Conservation (phyloP, 2,113 vertebrate species). For the Psilopsiagon aurifrons region DNA sequence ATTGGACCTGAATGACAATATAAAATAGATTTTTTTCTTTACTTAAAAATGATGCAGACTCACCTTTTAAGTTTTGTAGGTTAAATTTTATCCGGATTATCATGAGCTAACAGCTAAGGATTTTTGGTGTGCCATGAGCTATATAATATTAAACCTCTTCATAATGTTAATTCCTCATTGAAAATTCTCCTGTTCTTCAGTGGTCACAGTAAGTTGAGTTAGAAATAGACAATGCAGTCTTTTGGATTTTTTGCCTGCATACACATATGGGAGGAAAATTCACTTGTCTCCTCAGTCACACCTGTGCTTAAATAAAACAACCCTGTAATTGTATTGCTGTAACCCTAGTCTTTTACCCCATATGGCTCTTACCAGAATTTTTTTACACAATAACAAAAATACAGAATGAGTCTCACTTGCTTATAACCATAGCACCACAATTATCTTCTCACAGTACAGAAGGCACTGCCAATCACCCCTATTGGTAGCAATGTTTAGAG, state of each 20-base stretch:
- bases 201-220: background rate
- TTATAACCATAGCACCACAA: slow-evolving; percentile 24
- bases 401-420: slow-evolving; percentile 17
- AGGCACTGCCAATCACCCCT: slow-evolving; percentile 33
- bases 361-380: background rate
- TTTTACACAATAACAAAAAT: background rate
- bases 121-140: background rate
- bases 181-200: slow-evolving; percentile 43
- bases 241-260: background rate
- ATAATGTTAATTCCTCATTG: slow-evolving; percentile 45
- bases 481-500: background rate
- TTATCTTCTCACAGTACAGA: slow-evolving; percentile 1
- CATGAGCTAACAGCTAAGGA: slow-evolving; percentile 44
- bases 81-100: slow-evolving; percentile 54
- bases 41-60: slow-evolving; percentile 18
- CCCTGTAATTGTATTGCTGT: background rate
- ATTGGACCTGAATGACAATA: background rate
- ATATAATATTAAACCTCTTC: slow-evolving; percentile 23
- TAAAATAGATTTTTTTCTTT: slow-evolving; percentile 17
- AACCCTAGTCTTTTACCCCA: slow-evolving; percentile 30
- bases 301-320: background rate
- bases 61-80: slow-evolving; percentile 50
- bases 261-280: background rate
- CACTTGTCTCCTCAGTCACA: background rate
- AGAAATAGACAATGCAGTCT: background rate